Evolutionary conservation across 2,113 vertebrate genomes (phyloP), one percentile per base, ranked within the genome.

Genomic region (Ceyx cyanopectus): DNA sequence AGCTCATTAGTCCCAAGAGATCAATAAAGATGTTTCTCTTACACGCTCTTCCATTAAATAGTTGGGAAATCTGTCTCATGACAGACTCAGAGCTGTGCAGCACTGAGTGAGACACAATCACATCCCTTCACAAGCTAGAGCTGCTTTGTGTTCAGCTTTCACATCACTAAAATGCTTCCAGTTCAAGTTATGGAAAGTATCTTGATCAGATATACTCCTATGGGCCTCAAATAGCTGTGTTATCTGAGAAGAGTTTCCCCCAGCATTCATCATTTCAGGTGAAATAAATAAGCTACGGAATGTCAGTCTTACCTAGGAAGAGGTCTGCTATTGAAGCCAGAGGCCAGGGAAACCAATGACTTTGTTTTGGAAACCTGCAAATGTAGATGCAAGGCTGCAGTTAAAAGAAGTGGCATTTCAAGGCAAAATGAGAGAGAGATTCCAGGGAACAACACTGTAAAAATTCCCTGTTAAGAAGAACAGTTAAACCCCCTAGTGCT

Each of bases 361-460:
- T 96, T 97, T 15, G 97, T 94, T 96, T 97, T 97, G 32, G 93
- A 72, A 58, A 95, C 79, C 97, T 97, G 70, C 40, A 91, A 89
- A 58, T 3, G 8, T 51, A 61, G 27, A 65, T 6, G 3, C 8
- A 78, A 79, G 57, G 27, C 37, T 53, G 21, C 66, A 83, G 27
- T 88, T 92, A 50, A 45, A 85, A 88, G 54, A 75, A 50, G 22
- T 65, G 23, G 10, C 26, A 84, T 79, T 87, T 78, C 48, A 88
- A 79, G 32, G n/a, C 12, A 72, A 63, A 48, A 41, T 9, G 0
- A 27, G 8, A 53, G 15, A 3, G 50, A 63, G 63, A 22, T 88
- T 81, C 9, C 16, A 86, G 24, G 60, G 22, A 70, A 68, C 16
- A 65, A 63, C 18, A 73, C 27, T 69, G 17, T 29, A 81, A 81